phyloP scores from a whole-genome alignment of 2,888 invertebrate species.

The Eutolmus rufibarbis region DNA sequence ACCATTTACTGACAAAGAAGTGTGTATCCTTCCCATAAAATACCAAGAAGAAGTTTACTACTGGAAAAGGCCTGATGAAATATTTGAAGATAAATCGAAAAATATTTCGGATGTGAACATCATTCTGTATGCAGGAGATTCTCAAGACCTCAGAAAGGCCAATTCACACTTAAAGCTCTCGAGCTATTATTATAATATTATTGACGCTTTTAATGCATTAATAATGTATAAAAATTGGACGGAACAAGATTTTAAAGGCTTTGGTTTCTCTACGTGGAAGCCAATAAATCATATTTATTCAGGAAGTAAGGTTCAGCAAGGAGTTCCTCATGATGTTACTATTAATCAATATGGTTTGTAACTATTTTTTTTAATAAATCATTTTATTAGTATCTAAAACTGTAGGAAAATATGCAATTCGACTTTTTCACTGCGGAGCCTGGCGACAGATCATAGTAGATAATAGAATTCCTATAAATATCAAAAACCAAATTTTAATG shows the following conservation, averaged over 20 bases:
- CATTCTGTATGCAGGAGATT: background rate
- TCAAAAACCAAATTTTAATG: conserved; percentile 56
- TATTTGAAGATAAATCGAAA: conserved; percentile 51
- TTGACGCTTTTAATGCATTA: conserved; percentile 32
- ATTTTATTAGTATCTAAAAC: background rate
- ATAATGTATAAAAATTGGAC: background rate
- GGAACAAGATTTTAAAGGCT: conserved; percentile 12
- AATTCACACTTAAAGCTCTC: conserved; percentile 31
- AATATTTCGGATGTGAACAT: background rate
- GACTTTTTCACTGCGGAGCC: conserved; percentile 63
- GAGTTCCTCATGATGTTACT: background rate
- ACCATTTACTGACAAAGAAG: conserved; percentile 15
- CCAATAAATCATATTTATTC: conserved; percentile 42
- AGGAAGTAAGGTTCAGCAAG: background rate
- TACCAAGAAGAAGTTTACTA: conserved; percentile 43
- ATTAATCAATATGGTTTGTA: conserved; percentile 32
- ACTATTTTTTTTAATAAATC: background rate
- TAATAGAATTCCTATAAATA: conserved; percentile 63
- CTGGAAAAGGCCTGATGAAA: conserved; percentile 56
- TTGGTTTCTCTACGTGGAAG: conserved; percentile 38
- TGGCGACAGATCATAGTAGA: conserved; percentile 65
- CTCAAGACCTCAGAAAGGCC: background rate
- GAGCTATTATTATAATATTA: conserved; percentile 33
- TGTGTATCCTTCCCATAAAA: conserved; percentile 31
- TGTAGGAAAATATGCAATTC: conserved; percentile 64